phyloP scores from a whole-genome alignment of 1,140 invertebrate genomes.

The Linepithema humile region DNA sequence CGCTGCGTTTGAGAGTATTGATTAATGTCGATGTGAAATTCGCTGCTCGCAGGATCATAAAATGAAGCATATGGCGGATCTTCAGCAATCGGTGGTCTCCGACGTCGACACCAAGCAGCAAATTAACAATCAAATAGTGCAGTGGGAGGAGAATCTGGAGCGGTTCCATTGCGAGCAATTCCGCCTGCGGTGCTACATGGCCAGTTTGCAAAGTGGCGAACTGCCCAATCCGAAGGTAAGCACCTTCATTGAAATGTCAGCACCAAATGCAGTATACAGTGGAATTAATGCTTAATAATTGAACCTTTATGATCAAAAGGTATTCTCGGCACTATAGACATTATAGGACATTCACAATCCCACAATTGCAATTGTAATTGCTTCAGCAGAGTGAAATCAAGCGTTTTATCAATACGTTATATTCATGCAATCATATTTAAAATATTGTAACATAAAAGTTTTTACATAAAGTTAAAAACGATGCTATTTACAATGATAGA shows the following conservation, averaged over 20 bases:
- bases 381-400: not conserved
- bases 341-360: no score
- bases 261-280: not conserved
- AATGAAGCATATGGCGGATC: constrained; percentile 98
- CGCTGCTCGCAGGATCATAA: constrained; percentile 92
- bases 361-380: not conserved
- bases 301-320: not conserved
- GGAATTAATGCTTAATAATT: not conserved
- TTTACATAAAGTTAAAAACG: no score
- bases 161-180: constrained; percentile 98
- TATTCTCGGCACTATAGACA: not conserved
- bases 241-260: constrained; percentile 30
- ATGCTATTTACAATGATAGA: not conserved
- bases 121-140: constrained; percentile 95
- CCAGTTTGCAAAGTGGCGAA: constrained; percentile 97
- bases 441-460: not conserved
- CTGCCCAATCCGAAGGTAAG: constrained; percentile 98
- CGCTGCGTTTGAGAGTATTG: not conserved
- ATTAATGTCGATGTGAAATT: not conserved
- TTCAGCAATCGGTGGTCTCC: constrained; percentile 97
- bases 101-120: constrained; percentile 96
- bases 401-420: not conserved
- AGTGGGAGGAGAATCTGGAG: constrained; percentile 98
- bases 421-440: not conserved
- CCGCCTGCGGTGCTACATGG: constrained; percentile 97